Evolutionary conservation across 2,113 vertebrate species (phyloP).

Genomic region (Callocephalon fimbriatum): DNA sequence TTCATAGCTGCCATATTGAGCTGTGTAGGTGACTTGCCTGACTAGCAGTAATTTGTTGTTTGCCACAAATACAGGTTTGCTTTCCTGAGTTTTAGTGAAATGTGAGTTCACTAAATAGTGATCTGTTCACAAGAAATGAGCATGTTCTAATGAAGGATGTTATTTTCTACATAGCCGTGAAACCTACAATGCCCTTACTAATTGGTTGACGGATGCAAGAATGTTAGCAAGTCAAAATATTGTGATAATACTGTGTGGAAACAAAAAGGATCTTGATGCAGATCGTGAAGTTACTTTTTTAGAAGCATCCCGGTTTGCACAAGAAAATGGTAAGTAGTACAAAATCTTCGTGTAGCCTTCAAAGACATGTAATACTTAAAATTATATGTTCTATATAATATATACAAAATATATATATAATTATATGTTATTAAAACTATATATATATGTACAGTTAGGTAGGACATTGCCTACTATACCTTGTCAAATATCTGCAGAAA

Average conservation of each 20-base stretch:
- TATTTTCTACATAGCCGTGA: constrained; percentile 76
- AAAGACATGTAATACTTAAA: not conserved
- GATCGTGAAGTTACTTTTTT: constrained; percentile 84
- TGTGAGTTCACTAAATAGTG: not conserved
- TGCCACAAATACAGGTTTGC: not conserved
- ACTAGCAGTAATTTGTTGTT: not conserved
- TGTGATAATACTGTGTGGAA: constrained; percentile 83
- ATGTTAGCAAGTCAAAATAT: constrained; percentile 85
- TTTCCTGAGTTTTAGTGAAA: not conserved
- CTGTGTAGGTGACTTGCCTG: not conserved
- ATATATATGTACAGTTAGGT: too few species aligned
- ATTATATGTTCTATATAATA: not conserved
- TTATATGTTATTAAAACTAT: too few species aligned
- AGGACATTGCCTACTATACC: not conserved
- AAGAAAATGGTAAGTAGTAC: constrained; percentile 80
- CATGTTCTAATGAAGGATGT: constrained; percentile 52
- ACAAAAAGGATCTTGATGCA: constrained; percentile 83
- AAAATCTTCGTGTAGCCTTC: not conserved
- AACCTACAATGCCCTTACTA: constrained; percentile 86
- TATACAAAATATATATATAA: too few species aligned
- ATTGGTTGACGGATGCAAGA: constrained; percentile 84
- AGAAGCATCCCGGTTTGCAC: constrained; percentile 83
- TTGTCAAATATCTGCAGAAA: not conserved
- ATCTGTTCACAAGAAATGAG: not conserved
- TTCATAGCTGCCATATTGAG: not conserved